A percentile compares a stretch with the other conserved stretches of the same genome.
These are phyloP conservation scores for Hydrophis major DNA, from an alignment of 2,797 vertebrate species.

Conservation along the genomic window DNA sequence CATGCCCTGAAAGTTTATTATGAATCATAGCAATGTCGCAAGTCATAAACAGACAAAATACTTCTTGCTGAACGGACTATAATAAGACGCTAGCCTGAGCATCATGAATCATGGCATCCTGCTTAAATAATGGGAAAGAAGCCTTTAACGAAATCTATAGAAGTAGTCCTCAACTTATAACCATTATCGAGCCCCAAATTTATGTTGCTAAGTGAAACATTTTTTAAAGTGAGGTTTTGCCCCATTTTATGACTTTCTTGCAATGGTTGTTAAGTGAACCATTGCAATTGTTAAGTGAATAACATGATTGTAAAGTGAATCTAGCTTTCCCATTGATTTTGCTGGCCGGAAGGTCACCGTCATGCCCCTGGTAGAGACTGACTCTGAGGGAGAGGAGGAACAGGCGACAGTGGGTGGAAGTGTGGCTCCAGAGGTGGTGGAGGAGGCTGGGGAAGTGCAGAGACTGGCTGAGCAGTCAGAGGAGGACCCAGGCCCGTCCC, in stretches of 20 bases:
- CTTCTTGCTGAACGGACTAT: neutral
- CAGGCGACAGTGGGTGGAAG: no score
- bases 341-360: neutral
- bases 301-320: neutral
- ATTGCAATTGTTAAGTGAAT: neutral
- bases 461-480: no score
- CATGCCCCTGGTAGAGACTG: no score
- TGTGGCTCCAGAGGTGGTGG: no score
- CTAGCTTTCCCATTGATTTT: neutral
- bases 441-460: no score
- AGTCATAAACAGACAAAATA: neutral
- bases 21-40: neutral
- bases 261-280: neutral
- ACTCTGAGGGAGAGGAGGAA: no score
- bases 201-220: neutral
- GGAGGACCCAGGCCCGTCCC: no score
- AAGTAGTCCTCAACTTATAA: neutral
- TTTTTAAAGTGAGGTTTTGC: neutral
- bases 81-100: neutral
- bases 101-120: neutral
- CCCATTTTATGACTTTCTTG: neutral
- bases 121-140: neutral
- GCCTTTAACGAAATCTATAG: neutral
- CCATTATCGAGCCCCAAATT: neutral
- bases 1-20: neutral